phyloP scores from a whole-genome alignment of 2,113 vertebrate genomes.

The Camelus dromedarius region DNA sequence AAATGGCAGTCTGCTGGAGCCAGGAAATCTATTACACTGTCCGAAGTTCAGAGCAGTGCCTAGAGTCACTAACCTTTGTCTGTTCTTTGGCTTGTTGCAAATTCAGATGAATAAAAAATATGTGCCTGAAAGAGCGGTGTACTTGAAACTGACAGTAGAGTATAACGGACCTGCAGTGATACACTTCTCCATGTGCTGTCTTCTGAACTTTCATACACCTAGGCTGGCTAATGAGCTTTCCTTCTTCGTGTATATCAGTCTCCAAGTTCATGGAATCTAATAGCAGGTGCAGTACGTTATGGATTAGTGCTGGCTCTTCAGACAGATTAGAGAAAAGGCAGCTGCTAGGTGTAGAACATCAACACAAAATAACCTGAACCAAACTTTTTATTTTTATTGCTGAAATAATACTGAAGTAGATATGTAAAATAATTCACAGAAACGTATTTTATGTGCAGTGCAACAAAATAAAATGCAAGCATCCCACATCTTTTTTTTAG shows the following conservation, averaged over 20 bases:
- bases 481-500: not conserved
- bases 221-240: constrained; percentile 54
- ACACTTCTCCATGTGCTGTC: not conserved
- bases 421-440: not conserved
- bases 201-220: constrained; percentile 15
- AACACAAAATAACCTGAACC: not conserved
- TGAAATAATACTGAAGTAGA: not conserved
- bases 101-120: constrained; percentile 40
- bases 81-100: not conserved
- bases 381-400: not conserved
- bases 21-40: not conserved
- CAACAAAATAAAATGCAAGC: not conserved
- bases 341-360: not conserved
- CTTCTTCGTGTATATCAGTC: not conserved
- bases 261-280: not conserved
- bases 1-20: not conserved
- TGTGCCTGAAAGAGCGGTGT: not conserved
- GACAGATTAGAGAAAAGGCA: constrained; percentile 30
- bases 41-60: not conserved
- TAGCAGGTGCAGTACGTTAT: not conserved
- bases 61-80: not conserved
- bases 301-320: not conserved
- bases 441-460: not conserved
- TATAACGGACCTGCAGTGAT: not conserved
- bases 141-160: constrained; percentile 41